Evolutionary conservation across 2,113 vertebrate genomes (phyloP), one percentile per base, ranked within the genome.

Genomic region (Vanacampus margaritifer): DNA sequence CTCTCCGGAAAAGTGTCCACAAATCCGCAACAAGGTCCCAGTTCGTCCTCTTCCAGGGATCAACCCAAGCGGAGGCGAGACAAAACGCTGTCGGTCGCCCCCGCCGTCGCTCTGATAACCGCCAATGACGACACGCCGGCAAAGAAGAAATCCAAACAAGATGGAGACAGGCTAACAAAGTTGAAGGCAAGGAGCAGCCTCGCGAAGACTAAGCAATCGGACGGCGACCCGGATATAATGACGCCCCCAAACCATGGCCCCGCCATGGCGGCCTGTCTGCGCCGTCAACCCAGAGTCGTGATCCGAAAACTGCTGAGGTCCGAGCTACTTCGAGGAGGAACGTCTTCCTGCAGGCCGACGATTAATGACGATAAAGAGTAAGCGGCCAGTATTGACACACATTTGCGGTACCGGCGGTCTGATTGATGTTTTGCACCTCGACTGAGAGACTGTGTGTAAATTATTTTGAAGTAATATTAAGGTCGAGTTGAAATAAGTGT

Each of bases 291-390:
- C 23, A 72, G 36, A 63, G 86, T 92, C 1, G 6, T 84, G 5
- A 7, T 92, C 0, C 13, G 71, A 12, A 79, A 79, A 64, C 73
- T 91, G 59, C 35, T 74, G 0, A 1, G n/a, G 58, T 2, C 54
- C 16, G 7, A 35, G 37, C 3, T 2, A 0, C 2, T 10, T 2
- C 2, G 26, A 54, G 36, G 16, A 19, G 51, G 0, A 11, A 65
- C 6, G 9, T 43, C 46, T 5, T 41, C 0, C 0, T 0, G 13
- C 5, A 24, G 13, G 6, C 53, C 32, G 9, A 41, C 1, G 12
- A 68, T 53, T 1, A 26, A 16, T 63, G 72, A 72, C 11, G 75
- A 91, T 72, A 90, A 90, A 86, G 87, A 88, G 92, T 92, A 88
- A 92, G 91, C 7, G 0, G 17, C 10, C 26, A 36, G 54, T 32